Evolutionary conservation across 35 echinoderm and acorn worm genomes (phyloP).

Genomic region (Ophiothrix spiculata): DNA sequence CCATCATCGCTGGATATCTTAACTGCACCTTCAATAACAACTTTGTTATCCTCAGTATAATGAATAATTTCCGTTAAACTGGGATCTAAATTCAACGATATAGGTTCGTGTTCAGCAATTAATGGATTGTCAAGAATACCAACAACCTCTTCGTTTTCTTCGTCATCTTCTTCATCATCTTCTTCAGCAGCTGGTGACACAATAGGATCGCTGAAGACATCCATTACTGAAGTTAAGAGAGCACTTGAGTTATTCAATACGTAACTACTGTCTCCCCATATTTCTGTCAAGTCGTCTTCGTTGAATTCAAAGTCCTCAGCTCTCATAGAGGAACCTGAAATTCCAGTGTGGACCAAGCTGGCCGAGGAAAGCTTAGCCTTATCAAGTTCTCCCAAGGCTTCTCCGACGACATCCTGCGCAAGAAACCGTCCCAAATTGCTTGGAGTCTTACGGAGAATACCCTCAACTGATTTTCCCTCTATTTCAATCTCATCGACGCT

Average conservation of each 20-base stretch:
- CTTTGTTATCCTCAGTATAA: constrained; percentile 31
- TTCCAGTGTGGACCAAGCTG: background rate
- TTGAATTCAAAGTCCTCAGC: background rate
- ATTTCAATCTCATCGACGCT: background rate
- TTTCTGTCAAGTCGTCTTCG: background rate
- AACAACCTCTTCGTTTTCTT: constrained; percentile 42
- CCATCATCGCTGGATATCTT: background rate
- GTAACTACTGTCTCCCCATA: no score
- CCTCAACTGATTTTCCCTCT: background rate
- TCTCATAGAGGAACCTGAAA: background rate
- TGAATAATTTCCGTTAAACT: constrained; percentile 35
- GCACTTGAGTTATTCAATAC: background rate
- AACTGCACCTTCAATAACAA: constrained; percentile 62
- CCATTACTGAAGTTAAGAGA: background rate
- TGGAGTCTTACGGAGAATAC: constrained; percentile 1
- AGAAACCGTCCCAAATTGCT: background rate
- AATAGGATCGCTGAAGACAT: background rate
- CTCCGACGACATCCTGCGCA: constrained; percentile 3
- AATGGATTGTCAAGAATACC: constrained; percentile 75
- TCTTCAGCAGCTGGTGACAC: background rate
- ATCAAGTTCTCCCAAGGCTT: constrained; percentile 4
- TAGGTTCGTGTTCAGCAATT: constrained; percentile 35
- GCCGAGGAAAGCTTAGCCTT: no score
- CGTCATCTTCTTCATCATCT: constrained; percentile 34
- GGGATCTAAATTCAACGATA: background rate